Percentiles rank a stretch among this genome's conserved stretches.
phyloP scores from a whole-genome alignment of 1,140 invertebrate genomes.

The Battus philenor region DNA sequence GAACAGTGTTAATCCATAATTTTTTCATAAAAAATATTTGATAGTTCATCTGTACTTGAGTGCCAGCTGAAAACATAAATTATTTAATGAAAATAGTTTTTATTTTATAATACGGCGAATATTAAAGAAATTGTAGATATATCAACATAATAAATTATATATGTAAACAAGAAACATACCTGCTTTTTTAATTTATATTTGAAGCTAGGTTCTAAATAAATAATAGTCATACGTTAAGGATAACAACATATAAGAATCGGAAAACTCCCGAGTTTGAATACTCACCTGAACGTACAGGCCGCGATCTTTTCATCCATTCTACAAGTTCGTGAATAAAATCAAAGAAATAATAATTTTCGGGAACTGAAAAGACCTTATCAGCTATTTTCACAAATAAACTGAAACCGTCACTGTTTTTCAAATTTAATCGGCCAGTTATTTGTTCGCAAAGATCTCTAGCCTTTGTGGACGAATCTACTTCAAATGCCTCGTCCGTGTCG shows the following conservation, averaged over 20 bases:
- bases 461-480: slow-evolving; percentile 88
- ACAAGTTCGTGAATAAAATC: slow-evolving; percentile 93
- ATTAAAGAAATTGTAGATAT: too few species aligned
- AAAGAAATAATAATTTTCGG: slow-evolving; percentile 95
- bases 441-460: slow-evolving; percentile 91
- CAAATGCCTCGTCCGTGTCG: slow-evolving; percentile 90
- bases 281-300: slow-evolving; percentile 84
- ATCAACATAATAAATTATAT: too few species aligned
- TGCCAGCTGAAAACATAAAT: slow-evolving; percentile 46
- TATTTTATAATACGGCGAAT: too few species aligned
- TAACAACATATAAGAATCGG: too few species aligned
- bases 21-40: slow-evolving; percentile 98
- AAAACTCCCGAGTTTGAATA: slow-evolving; percentile 16
- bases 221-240: too few species aligned
- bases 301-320: slow-evolving; percentile 91
- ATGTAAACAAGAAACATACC: too few species aligned
- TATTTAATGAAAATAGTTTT: neutral
- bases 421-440: slow-evolving; percentile 84
- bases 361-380: slow-evolving; percentile 95
- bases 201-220: slow-evolving; percentile 3
- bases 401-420: slow-evolving; percentile 90
- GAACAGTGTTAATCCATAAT: slow-evolving; percentile 93
- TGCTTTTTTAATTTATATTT: too few species aligned
- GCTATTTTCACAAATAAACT: slow-evolving; percentile 94
- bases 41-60: slow-evolving; percentile 88